Percentiles rank a stretch among this genome's conserved stretches.
Conservation (phyloP, 1,140 invertebrate genomes). For the Zaprionus davidi region DNA sequence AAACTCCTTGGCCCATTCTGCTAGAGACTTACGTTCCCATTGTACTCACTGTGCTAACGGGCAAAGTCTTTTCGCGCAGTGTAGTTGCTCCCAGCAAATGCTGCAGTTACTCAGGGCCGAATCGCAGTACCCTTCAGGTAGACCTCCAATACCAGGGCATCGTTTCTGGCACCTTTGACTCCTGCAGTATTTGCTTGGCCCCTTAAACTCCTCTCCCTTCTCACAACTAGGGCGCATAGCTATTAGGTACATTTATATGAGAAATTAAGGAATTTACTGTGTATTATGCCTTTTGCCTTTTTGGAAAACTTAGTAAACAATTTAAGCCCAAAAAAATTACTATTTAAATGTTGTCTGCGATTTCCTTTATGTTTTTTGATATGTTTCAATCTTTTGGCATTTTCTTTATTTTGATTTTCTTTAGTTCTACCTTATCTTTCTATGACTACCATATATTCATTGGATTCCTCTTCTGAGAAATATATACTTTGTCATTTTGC, state of each 20-base stretch:
- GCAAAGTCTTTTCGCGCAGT: constrained; percentile 10
- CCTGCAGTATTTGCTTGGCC: constrained; percentile 35
- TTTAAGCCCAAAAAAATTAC: constrained; percentile 44
- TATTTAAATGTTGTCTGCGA: constrained; percentile 25
- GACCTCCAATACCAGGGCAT: constrained; percentile 28
- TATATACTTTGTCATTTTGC: constrained; percentile 83
- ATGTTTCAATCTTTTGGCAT: constrained; percentile 2
- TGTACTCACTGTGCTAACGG: constrained; percentile 15
- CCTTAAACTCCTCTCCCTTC: constrained; percentile 11
- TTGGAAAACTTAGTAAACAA: constrained; percentile 31
- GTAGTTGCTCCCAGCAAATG: constrained; percentile 9
- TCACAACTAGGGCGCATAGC: constrained; percentile 33
- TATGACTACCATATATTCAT: background rate
- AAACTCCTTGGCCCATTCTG: background rate
- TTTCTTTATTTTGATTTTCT: background rate
- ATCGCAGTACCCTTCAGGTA: background rate
- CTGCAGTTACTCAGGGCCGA: background rate
- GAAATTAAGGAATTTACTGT: constrained; percentile 64
- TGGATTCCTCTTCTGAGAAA: constrained; percentile 64
- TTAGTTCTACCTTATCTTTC: background rate
- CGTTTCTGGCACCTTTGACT: background rate
- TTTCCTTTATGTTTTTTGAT: constrained; percentile 15
- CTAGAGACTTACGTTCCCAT: constrained; percentile 19
- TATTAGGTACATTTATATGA: constrained; percentile 40
- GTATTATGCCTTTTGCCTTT: constrained; percentile 77